A percentile compares a stretch with the other conserved stretches of the same genome.
Evolutionary conservation across 2,113 vertebrate genomes (phyloP).

Genomic region (Pogona vitticeps): DNA sequence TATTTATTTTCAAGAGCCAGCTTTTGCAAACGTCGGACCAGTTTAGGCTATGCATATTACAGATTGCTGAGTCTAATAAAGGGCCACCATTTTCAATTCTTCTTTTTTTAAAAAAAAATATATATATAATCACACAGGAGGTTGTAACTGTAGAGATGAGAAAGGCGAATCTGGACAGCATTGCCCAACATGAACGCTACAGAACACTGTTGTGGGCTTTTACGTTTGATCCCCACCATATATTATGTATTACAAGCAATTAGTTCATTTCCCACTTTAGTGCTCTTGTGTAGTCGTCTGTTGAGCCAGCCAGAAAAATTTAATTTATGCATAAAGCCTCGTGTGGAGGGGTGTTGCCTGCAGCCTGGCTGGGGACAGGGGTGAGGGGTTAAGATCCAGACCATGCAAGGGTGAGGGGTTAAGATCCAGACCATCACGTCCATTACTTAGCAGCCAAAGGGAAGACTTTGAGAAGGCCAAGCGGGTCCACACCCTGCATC

Average conservation of each 20-base stretch:
- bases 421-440: too few relatives aligned
- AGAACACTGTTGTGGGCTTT: neutral
- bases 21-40: neutral
- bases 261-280: neutral
- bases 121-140: neutral
- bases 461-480: too few relatives aligned
- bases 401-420: too few relatives aligned
- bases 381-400: too few relatives aligned
- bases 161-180: too few relatives aligned
- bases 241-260: neutral
- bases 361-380: too few relatives aligned
- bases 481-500: too few relatives aligned
- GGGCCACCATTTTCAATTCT: neutral
- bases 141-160: neutral
- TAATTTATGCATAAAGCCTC: neutral
- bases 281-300: neutral
- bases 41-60: neutral
- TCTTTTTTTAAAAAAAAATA: too few relatives aligned
- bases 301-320: neutral
- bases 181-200: neutral
- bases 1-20: neutral
- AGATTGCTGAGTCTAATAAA: neutral
- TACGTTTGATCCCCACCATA: neutral
- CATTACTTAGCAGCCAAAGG: too few relatives aligned
- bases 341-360: too few relatives aligned